Percentiles rank a stretch among this genome's conserved stretches.
Evolutionary conservation across 1,140 invertebrate species (phyloP).

Genomic region (Dinoponera quadriceps): DNA sequence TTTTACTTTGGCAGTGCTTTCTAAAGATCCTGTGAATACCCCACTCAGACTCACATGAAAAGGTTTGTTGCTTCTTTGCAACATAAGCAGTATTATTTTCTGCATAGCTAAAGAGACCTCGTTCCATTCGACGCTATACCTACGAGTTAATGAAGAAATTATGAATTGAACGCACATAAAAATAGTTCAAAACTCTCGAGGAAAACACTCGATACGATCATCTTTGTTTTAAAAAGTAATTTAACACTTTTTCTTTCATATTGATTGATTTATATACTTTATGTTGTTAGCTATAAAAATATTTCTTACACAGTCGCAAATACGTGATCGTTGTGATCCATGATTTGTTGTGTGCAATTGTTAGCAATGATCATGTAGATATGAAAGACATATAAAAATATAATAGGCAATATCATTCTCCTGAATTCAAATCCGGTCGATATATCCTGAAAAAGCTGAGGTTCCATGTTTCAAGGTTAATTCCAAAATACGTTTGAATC

Average conservation of each 20-base stretch:
- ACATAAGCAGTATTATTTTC: background rate
- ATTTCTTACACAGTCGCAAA: background rate
- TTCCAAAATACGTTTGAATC: no score
- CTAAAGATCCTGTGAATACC: background rate
- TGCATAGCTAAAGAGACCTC: background rate
- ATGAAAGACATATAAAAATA: background rate
- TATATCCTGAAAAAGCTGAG: background rate
- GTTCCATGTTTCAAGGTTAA: no score
- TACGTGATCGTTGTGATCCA: background rate
- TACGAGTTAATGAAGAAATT: background rate
- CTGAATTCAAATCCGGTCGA: background rate
- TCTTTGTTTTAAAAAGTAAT: no score
- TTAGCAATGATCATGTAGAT: background rate
- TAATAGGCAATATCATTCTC: background rate
- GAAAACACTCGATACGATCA: background rate
- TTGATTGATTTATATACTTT: background rate
- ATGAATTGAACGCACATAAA: background rate
- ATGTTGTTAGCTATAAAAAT: no score
- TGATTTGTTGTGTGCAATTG: slow-evolving; percentile 5
- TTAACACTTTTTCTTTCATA: background rate
- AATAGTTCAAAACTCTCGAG: no score
- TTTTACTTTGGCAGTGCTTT: no score
- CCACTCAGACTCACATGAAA: background rate
- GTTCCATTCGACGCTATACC: slow-evolving; percentile 10
- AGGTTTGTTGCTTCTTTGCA: background rate